Percentiles rank a stretch among this genome's conserved stretches.
Evolutionary conservation across 92 coral and sea anemone genomes (phyloP).

Genomic region (Palythoa heliodiscus): DNA sequence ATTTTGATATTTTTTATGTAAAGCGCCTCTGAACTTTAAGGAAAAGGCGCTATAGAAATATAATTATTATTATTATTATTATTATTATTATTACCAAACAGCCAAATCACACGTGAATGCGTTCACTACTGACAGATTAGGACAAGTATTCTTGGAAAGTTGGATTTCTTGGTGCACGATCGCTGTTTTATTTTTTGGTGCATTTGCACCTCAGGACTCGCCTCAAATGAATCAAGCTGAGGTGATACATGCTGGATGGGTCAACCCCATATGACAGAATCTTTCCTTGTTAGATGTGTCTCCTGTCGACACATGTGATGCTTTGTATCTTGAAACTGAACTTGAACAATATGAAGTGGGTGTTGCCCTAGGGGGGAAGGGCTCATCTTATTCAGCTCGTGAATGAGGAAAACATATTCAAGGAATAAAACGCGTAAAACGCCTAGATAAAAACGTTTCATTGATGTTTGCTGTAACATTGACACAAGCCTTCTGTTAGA

Average conservation of each 20-base stretch:
- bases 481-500: slow-evolving; percentile 9
- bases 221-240: slow-evolving; percentile 76
- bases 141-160: not conserved
- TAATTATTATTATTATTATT: too few relatives aligned
- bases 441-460: slow-evolving; percentile 17
- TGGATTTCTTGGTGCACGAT: slow-evolving; percentile 26
- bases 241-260: slow-evolving; percentile 67
- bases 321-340: slow-evolving; percentile 15
- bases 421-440: slow-evolving; percentile 6
- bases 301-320: slow-evolving; percentile 10
- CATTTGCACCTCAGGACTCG: slow-evolving; percentile 49
- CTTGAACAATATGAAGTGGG: slow-evolving; percentile 18
- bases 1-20: too few relatives aligned
- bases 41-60: too few relatives aligned
- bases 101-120: not conserved
- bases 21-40: too few relatives aligned
- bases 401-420: slow-evolving; percentile 2
- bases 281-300: slow-evolving; percentile 6
- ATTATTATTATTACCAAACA: not conserved
- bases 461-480: slow-evolving; percentile 1
- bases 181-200: slow-evolving; percentile 56
- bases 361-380: slow-evolving; percentile 16
- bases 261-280: slow-evolving; percentile 42
- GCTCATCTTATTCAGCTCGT: slow-evolving; percentile 15
- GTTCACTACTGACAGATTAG: not conserved